These are phyloP conservation scores for Saccostrea echinata DNA, from an alignment of 1,140 invertebrate species.

Conservation along the genomic window DNA sequence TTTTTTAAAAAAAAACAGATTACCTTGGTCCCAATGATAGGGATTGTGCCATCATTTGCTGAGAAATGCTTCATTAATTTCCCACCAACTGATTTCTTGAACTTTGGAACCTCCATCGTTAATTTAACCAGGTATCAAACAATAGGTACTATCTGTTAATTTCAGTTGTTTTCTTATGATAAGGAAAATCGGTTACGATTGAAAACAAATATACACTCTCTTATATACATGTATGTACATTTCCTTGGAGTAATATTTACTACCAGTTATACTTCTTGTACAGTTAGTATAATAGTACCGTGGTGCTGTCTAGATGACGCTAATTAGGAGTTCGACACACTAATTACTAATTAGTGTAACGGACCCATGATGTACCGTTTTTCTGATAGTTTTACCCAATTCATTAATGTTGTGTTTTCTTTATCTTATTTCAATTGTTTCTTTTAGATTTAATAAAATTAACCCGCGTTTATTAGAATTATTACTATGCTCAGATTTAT, in stretches of 20 bases:
- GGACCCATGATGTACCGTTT: neutral
- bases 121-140: neutral
- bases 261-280: neutral
- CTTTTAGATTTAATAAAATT: neutral
- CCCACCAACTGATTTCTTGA: neutral
- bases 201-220: neutral
- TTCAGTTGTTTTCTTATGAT: neutral
- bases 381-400: neutral
- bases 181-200: neutral
- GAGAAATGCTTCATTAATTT: constrained; percentile 8
- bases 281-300: neutral
- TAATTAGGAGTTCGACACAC: neutral
- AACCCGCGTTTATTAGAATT: too few species aligned
- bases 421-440: neutral
- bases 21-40: constrained; percentile 1
- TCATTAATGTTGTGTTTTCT: neutral
- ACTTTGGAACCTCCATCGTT: neutral
- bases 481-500: too few species aligned
- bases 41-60: neutral
- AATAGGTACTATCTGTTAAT: neutral
- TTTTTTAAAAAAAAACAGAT: neutral
- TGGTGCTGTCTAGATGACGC: neutral
- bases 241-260: neutral
- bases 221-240: neutral
- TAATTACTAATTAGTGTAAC: neutral